Conservation (phyloP, 1,140 invertebrate genomes). For the Trichonephila inaurata region DNA sequence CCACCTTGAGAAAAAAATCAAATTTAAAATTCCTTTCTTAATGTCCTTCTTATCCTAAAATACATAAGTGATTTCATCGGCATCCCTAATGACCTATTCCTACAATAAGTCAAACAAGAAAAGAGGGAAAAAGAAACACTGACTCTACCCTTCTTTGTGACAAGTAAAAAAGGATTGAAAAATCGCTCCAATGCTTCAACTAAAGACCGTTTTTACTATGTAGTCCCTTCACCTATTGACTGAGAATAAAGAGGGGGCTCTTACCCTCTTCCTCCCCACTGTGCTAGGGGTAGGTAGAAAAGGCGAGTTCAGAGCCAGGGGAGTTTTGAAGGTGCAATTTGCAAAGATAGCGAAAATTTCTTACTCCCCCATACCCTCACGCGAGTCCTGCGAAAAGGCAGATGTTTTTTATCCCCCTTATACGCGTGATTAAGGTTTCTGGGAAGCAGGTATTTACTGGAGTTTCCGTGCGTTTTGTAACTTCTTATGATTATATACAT, state of each 20-base stretch:
- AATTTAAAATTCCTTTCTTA: not conserved
- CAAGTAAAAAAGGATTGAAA: constrained; percentile 68
- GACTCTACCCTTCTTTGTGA: constrained; percentile 18
- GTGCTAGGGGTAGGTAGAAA: not conserved
- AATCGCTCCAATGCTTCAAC: constrained; percentile 26
- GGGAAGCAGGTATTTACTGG: not conserved
- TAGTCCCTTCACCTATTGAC: constrained; percentile 46
- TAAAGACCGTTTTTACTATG: constrained; percentile 27
- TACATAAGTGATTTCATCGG: constrained; percentile 47
- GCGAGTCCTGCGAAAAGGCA: constrained; percentile 69
- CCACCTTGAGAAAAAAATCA: not conserved
- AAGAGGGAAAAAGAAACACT: not conserved
- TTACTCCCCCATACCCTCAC: constrained; percentile 49
- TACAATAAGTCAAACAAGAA: constrained; percentile 18
- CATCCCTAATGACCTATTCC: not conserved
- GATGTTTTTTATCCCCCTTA: constrained; percentile 60
- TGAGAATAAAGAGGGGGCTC: not conserved
- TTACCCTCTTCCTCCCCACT: not conserved
- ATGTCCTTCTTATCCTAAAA: constrained; percentile 12
- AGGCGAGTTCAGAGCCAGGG: not conserved
- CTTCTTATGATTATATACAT: constrained; percentile 76
- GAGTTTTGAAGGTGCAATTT: constrained; percentile 65
- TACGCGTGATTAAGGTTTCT: constrained; percentile 47
- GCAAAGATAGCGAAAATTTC: constrained; percentile 72
- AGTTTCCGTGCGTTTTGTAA: constrained; percentile 64